Evolutionary conservation across 2,113 vertebrate genomes (phyloP), one percentile per base, ranked within the genome.

Genomic region (Catharus bicknelli): DNA sequence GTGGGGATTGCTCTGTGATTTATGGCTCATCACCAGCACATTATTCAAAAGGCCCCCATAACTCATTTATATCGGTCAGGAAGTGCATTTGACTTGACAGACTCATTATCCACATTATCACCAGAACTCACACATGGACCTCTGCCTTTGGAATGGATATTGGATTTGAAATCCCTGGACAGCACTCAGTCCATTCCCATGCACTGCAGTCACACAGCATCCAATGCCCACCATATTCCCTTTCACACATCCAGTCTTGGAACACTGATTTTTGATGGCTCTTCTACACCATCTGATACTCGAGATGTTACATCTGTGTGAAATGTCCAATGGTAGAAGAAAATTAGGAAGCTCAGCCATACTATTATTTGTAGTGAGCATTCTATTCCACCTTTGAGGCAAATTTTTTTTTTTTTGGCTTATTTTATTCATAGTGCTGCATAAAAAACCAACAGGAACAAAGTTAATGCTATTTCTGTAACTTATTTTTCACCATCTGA

Each of bases 91-190:
- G 78, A 70, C 79, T 96, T 95, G 96, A 88, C 94, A 94, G 91
- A 93, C 84, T 93, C 91, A 94, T 96, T 94, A 94, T 64, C 86
- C 84, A 81, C 66, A 90, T 96, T 92, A 96, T 96, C 93, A 93
- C 72, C 79, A 93, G 57, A 72, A 94, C 90, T 86, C 93, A 90
- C 81, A 83, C 34, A 47, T 55, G 47, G 83, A 55, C 75, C 68
- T 70, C 57, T 82, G 76, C 69, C 78, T 87, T 76, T 34, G 91
- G 62, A 83, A 81, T 30, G 55, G 72, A 61, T 53, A 77, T 25
- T 84, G 92, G 66, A 50, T 94, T 57, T 76, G 86, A 92, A 89
- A 76, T 78, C 78, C 78, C 90, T 66, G 57, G 82, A 62, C 76
- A 79, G 7, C 22, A 12, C 40, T 75, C 72, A 76, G 79, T 53